These are phyloP conservation scores for Lasioglossum zephyrum DNA, from an alignment of 2,888 invertebrate genomes.

Conservation along the genomic window DNA sequence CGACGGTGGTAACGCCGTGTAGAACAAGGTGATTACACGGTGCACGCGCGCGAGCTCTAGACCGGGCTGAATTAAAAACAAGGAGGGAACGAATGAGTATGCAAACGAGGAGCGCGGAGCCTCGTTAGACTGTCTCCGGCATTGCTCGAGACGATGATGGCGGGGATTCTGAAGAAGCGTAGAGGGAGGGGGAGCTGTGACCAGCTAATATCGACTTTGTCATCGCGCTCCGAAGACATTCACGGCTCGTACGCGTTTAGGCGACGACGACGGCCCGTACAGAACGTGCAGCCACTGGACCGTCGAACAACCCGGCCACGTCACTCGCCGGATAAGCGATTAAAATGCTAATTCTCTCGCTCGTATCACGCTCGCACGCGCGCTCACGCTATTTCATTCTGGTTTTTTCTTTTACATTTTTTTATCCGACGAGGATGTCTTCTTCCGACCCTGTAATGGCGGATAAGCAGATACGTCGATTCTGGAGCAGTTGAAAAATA, in stretches of 20 bases:
- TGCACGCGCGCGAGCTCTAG: conserved; percentile 26
- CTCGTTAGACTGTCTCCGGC: conserved; percentile 43
- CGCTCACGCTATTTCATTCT: background rate
- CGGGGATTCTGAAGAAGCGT: background rate
- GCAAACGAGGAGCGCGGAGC: conserved; percentile 56
- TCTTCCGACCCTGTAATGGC: background rate
- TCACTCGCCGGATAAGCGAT: conserved; percentile 71
- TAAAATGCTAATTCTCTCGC: conserved; percentile 75
- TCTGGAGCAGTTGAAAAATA: background rate
- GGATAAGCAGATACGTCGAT: conserved; percentile 3
- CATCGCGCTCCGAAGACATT: conserved; percentile 47
- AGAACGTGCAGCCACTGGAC: conserved; percentile 65
- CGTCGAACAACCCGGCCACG: conserved; percentile 58
- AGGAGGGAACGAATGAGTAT: conserved; percentile 58
- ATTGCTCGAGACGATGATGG: conserved; percentile 12
- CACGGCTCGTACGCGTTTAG: conserved; percentile 28
- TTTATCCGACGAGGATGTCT: background rate
- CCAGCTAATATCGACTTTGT: conserved; percentile 52
- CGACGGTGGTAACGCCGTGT: conserved; percentile 50
- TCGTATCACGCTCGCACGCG: background rate
- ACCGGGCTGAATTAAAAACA: conserved; percentile 53
- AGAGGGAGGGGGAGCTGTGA: background rate
- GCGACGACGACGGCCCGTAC: conserved; percentile 8
- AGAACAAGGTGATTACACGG: conserved; percentile 61
- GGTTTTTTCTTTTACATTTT: background rate